Conservation (phyloP, 2,113 vertebrate genomes). For the Pollimyrus isidori region DNA sequence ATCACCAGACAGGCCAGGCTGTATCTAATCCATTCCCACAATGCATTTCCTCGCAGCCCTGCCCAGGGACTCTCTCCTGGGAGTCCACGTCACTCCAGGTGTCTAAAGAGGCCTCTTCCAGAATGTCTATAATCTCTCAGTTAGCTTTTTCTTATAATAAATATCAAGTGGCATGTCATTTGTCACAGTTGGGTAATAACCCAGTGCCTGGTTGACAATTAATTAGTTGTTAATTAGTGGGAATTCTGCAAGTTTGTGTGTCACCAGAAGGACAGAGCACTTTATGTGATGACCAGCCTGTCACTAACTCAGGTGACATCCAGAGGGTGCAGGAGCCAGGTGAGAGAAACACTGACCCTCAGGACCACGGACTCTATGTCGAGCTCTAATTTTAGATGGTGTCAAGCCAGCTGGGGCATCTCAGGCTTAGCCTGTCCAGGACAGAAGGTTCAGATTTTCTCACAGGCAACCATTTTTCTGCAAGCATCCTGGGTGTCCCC, state of each 20-base stretch:
- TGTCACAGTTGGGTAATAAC: background rate
- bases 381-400: background rate
- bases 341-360: background rate
- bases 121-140: background rate
- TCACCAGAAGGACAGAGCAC: background rate
- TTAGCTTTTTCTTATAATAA: background rate
- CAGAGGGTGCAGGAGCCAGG: background rate
- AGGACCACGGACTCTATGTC: background rate
- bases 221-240: background rate
- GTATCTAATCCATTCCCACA: conserved; percentile 7
- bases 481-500: background rate
- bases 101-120: background rate
- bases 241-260: background rate
- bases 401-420: background rate
- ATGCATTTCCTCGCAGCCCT: background rate
- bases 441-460: background rate
- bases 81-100: no score
- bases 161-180: background rate
- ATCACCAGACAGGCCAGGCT: background rate
- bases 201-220: background rate
- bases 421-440: background rate
- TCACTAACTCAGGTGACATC: background rate
- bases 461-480: background rate
- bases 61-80: background rate
- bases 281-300: background rate